A percentile compares a stretch with the other conserved stretches of the same genome.
These are phyloP conservation scores for Heliconius hermathena DNA, from an alignment of 1,140 invertebrate species.

Conservation along the genomic window DNA sequence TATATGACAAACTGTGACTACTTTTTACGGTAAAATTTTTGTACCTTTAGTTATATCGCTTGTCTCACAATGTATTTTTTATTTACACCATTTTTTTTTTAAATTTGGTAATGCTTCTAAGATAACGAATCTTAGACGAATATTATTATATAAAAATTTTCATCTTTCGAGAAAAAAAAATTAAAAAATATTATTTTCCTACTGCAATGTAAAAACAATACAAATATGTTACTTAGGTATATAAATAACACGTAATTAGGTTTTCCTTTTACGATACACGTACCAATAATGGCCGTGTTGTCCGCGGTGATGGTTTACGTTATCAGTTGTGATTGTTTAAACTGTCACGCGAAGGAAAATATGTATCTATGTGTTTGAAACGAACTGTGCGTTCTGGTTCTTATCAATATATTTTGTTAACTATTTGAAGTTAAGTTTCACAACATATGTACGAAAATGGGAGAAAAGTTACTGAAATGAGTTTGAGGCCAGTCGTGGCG, in stretches of 20 bases:
- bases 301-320: conserved; percentile 36
- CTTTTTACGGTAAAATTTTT: background rate
- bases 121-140: too few species aligned
- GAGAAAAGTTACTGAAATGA: too few species aligned
- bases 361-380: conserved; percentile 13
- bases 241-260: background rate
- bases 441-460: too few species aligned
- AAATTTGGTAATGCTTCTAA: too few species aligned
- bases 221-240: background rate
- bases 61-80: background rate
- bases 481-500: too few species aligned
- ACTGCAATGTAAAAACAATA: background rate
- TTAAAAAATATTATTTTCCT: background rate
- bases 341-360: conserved; percentile 31
- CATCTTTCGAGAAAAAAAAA: too few species aligned
- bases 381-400: conserved; percentile 32
- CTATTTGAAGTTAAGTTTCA: background rate
- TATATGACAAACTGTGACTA: background rate
- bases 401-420: conserved; percentile 17
- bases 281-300: conserved; percentile 34
- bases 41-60: background rate
- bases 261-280: conserved; percentile 18
- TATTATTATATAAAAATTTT: too few species aligned
- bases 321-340: conserved; percentile 26
- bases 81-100: background rate